Conservation (phyloP, 2,797 vertebrate genomes). For the Bufotes viridis region DNA sequence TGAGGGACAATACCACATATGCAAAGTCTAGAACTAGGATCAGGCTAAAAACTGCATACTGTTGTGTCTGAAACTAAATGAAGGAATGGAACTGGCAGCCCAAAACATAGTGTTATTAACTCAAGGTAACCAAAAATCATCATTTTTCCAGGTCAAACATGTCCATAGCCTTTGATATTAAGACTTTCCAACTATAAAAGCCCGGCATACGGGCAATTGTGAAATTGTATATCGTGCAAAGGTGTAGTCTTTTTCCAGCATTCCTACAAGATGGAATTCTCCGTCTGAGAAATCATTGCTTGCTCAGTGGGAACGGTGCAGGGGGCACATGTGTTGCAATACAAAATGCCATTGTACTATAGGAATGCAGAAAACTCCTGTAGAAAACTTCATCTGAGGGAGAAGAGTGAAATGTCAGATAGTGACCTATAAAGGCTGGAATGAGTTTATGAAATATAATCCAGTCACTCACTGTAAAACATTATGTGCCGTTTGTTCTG, state of each 20-base stretch:
- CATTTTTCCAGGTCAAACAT: background rate
- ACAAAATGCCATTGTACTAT: conserved; percentile 55
- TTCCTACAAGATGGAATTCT: conserved; percentile 23
- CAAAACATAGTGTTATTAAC: too few species aligned
- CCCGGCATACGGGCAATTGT: background rate
- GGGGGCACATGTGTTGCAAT: conserved; percentile 44
- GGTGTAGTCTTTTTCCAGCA: background rate
- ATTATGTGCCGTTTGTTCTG: conserved; percentile 1
- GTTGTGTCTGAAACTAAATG: too few species aligned
- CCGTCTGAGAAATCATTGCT: conserved; percentile 5
- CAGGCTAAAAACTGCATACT: too few species aligned
- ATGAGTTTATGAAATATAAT: conserved; percentile 23
- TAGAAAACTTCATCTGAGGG: conserved; percentile 25
- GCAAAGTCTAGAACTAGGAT: too few species aligned
- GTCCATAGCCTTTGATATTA: too few species aligned
- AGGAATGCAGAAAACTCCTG: conserved; percentile 55
- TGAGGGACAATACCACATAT: too few species aligned
- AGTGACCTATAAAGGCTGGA: conserved; percentile 54
- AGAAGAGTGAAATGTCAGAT: conserved; percentile 54
- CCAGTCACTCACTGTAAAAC: background rate
- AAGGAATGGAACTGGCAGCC: background rate
- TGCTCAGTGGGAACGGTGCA: conserved; percentile 9
- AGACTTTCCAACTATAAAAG: background rate
- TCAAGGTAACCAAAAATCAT: background rate
- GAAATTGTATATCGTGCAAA: background rate